phyloP scores from a whole-genome alignment of 2,113 vertebrate genomes.

The Pontoporia blainvillei region DNA sequence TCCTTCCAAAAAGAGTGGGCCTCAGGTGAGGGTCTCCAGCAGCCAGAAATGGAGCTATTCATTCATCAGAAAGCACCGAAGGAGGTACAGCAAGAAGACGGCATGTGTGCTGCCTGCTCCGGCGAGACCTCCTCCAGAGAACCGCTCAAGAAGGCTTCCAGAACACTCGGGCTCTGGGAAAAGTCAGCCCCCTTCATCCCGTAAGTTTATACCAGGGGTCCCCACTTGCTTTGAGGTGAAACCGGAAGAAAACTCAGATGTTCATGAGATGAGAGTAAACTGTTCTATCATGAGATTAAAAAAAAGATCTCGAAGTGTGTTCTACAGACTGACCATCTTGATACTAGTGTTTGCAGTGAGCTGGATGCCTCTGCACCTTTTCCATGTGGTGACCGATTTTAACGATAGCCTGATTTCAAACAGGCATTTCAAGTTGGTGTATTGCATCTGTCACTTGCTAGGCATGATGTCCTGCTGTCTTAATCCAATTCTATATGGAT shows the following conservation, averaged over 20 bases:
- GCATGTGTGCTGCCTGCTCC: conserved; percentile 83
- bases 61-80: conserved; percentile 81
- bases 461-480: conserved; percentile 89
- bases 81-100: conserved; percentile 84
- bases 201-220: conserved; percentile 81
- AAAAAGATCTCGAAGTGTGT: conserved; percentile 83
- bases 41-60: conserved; percentile 75
- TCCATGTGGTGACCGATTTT: conserved; percentile 88
- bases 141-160: conserved; percentile 58
- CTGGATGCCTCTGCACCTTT: conserved; percentile 90
- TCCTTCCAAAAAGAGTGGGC: conserved; percentile 67
- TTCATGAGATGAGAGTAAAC: conserved; percentile 74
- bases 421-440: conserved; percentile 88
- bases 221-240: conserved; percentile 87
- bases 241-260: conserved; percentile 80
- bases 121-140: conserved; percentile 68
- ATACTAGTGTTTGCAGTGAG: conserved; percentile 87
- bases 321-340: conserved; percentile 84
- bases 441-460: conserved; percentile 88
- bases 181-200: conserved; percentile 78
- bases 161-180: conserved; percentile 75
- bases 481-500: conserved; percentile 88
- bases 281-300: conserved; percentile 80
- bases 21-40: conserved; percentile 43
- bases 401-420: conserved; percentile 87